phyloP scores from a whole-genome alignment of 2,113 vertebrate species.

The Fulmarus glacialis region DNA sequence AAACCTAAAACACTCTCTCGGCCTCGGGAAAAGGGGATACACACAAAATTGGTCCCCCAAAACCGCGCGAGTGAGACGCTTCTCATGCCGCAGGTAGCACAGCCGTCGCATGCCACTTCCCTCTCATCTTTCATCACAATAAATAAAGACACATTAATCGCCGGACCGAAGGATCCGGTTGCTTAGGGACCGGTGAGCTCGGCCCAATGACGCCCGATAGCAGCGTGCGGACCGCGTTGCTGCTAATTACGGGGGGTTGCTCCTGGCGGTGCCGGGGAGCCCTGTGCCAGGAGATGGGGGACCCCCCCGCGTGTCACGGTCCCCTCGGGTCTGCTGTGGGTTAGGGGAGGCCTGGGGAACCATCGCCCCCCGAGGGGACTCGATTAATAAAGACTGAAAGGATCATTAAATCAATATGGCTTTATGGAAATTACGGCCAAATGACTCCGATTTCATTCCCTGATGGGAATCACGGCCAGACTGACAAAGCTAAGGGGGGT shows the following conservation, averaged over 20 bases:
- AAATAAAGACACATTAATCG: neutral
- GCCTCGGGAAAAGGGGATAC: neutral
- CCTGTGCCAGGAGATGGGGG: neutral
- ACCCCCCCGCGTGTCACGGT: fast-evolving
- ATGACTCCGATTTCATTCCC: fast-evolving
- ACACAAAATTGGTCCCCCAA: neutral
- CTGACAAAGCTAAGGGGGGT: neutral
- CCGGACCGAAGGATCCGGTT: neutral
- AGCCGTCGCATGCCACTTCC: fast-evolving
- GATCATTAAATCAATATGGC: neutral
- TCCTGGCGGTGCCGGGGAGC: neutral
- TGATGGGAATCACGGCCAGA: neutral
- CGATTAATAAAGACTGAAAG: neutral
- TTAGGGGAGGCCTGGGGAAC: neutral
- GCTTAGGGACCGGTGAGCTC: neutral
- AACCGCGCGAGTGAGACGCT: neutral
- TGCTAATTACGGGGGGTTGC: neutral
- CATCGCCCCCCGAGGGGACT: fast-evolving
- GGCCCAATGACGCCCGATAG: fast-evolving
- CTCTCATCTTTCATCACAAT: fast-evolving
- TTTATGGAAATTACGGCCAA: neutral
- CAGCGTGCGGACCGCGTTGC: fast-evolving
- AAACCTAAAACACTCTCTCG: neutral
- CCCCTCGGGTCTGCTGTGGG: fast-evolving
- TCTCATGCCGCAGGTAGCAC: fast-evolving